Base-by-base conservation (phyloP, 2,888 invertebrate species). In the Agriopis aurantiaria region DNA sequence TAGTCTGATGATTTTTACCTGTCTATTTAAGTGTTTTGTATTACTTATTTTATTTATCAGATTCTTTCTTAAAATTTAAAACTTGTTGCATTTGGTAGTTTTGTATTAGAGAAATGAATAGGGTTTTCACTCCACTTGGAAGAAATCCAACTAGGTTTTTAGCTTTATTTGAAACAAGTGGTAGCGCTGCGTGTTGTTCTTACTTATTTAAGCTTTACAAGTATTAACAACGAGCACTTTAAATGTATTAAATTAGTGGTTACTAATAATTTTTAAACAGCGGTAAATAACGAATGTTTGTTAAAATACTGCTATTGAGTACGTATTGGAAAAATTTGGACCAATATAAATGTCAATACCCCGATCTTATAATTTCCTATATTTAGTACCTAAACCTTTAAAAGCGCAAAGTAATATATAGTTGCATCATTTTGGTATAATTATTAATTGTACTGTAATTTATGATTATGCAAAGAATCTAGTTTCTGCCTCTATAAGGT, bases 361-460 rank as follows among this genome's bases (percentile, higher is more conserved):
- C 33, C 0, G 43, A 48, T 8, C 43, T 58, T 40, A 43, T 55
- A 48, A 17, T 51, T 23, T 23, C 48, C 49, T 57, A 43, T 53
- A 33, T 9, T 41, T 51, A 63, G 3, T 33, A n/a, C n/a, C n/a
- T n/a, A 33, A 52, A 63, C 40, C 14, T 80, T 72, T 73, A 80
- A 82, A 81, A 82, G 88, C 87, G 89, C 88, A 88, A 88, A 83
- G 81, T 88, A 86, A 82, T 84, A 77, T 83, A 87, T 83, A 85
- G 81, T 78, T 83, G 78, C 74, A 75, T 68, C 73, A 65, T 73
- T 43, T 63, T 48, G 17, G 23, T 49, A 67, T 57, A 43, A 23
- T 58, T 3, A 12, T 46, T 23, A 12, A 62, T 23, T 53, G 23
- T 46, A 55, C 10, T 56, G 33, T 40, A 52, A 23, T 23, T 58